Conservation (phyloP, 64 coral and sea anemone genomes). For the Dendrophyllia cribrosa region DNA sequence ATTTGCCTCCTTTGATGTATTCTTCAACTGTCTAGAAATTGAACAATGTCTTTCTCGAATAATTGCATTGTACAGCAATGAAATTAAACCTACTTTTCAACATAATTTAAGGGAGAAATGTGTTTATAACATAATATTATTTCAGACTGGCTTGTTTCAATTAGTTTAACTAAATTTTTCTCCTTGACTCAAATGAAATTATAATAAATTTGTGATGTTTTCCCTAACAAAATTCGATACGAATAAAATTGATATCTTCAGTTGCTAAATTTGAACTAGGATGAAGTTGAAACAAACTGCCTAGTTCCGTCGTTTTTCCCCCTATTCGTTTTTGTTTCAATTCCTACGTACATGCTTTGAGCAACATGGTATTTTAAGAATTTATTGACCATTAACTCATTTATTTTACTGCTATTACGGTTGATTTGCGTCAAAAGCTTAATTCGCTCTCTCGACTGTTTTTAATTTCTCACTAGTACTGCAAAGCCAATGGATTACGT, state of each 20-base stretch:
- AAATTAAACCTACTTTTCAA: not conserved
- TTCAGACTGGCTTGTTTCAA: not conserved
- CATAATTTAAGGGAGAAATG: not conserved
- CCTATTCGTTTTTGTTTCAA: too few relatives aligned
- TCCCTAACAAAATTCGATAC: not conserved
- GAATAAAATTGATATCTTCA: too few relatives aligned
- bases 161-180: not conserved
- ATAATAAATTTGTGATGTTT: not conserved
- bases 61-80: not conserved
- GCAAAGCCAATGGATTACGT: too few relatives aligned
- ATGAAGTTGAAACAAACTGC: too few relatives aligned
- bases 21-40: not conserved
- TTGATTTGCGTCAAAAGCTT: not conserved
- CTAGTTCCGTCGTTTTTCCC: too few relatives aligned
- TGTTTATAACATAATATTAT: not conserved
- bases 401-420: not conserved
- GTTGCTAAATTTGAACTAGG: too few relatives aligned
- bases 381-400: too few relatives aligned
- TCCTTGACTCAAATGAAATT: not conserved
- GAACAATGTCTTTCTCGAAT: not conserved
- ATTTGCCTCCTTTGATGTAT: not conserved
- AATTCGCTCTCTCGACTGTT: too few relatives aligned
- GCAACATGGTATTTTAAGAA: too few relatives aligned
- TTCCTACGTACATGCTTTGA: too few relatives aligned
- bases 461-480: too few relatives aligned